These are phyloP conservation scores for Chironomus riparius DNA, from an alignment of 2,888 invertebrate genomes.

Conservation along the genomic window DNA sequence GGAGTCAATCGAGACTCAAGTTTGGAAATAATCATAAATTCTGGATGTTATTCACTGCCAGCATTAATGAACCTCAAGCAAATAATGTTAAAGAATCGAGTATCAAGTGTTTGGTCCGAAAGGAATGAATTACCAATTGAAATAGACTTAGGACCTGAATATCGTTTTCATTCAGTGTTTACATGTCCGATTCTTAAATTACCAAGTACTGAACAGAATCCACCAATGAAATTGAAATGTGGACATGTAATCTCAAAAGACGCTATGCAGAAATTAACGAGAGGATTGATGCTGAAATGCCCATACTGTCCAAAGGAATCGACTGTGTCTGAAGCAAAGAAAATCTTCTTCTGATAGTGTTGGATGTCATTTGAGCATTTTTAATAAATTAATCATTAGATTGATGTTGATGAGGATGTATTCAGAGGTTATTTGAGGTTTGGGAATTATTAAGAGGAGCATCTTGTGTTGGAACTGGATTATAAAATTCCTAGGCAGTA, in stretches of 20 bases:
- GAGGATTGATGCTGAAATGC: constrained; percentile 89
- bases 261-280: constrained; percentile 89
- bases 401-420: too few species aligned
- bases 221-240: constrained; percentile 95
- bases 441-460: too few species aligned
- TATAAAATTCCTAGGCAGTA: too few species aligned
- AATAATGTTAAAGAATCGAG: constrained; percentile 81
- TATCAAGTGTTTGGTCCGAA: constrained; percentile 89
- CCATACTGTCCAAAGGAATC: constrained; percentile 98
- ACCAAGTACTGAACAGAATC: constrained; percentile 91
- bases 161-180: constrained; percentile 94
- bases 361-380: too few species aligned
- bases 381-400: too few species aligned
- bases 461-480: too few species aligned
- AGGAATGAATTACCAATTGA: constrained; percentile 96
- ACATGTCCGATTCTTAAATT: constrained; percentile 97
- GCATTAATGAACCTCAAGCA: constrained; percentile 89
- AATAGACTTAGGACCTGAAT: constrained; percentile 83
- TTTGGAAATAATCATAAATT: constrained; percentile 82
- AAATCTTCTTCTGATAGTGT: constrained; percentile 72
- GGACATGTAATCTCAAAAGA: constrained; percentile 98
- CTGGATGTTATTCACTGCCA: constrained; percentile 89
- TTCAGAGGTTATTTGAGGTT: too few species aligned
- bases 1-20: constrained; percentile 86
- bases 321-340: constrained; percentile 81